These are phyloP conservation scores for Syrphus vitripennis DNA, from an alignment of 2,888 invertebrate species.

Conservation along the genomic window DNA sequence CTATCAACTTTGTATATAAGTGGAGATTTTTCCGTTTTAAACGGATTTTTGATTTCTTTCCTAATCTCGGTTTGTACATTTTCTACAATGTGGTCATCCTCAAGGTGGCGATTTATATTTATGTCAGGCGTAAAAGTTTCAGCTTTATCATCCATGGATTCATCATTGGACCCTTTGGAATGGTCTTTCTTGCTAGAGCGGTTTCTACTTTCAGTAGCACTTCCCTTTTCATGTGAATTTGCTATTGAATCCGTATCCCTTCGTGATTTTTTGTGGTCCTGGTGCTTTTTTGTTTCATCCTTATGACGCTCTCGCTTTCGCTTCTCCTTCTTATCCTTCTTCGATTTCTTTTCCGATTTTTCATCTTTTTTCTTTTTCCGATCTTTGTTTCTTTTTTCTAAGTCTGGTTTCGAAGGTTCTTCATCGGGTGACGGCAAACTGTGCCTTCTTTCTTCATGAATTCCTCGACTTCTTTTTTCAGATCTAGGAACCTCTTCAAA, in stretches of 20 bases:
- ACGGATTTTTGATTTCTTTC: background rate
- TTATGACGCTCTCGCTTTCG: constrained; percentile 65
- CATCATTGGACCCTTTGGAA: constrained; percentile 66
- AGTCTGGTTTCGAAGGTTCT: constrained; percentile 80
- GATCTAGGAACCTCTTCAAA: constrained; percentile 77
- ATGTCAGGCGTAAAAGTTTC: constrained; percentile 69
- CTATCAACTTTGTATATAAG: constrained; percentile 74
- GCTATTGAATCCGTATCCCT: constrained; percentile 26
- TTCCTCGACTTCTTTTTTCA: constrained; percentile 77
- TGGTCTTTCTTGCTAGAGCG: constrained; percentile 65
- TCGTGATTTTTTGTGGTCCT: constrained; percentile 44
- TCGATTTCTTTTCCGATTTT: constrained; percentile 66
- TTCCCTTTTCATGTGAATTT: constrained; percentile 69
- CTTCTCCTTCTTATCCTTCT: constrained; percentile 72
- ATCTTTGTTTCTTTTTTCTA: constrained; percentile 82
- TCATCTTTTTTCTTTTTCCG: constrained; percentile 82
- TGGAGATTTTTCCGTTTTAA: constrained; percentile 29
- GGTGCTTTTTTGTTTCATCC: constrained; percentile 38
- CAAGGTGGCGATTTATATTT: constrained; percentile 47
- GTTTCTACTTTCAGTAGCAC: constrained; percentile 44
- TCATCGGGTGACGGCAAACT: constrained; percentile 77
- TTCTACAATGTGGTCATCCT: constrained; percentile 78
- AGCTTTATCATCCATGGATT: constrained; percentile 51
- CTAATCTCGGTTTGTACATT: constrained; percentile 82
- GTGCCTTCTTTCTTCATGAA: constrained; percentile 64